These are phyloP conservation scores for Grus americana DNA, from an alignment of 2,113 vertebrate species.

Conservation along the genomic window DNA sequence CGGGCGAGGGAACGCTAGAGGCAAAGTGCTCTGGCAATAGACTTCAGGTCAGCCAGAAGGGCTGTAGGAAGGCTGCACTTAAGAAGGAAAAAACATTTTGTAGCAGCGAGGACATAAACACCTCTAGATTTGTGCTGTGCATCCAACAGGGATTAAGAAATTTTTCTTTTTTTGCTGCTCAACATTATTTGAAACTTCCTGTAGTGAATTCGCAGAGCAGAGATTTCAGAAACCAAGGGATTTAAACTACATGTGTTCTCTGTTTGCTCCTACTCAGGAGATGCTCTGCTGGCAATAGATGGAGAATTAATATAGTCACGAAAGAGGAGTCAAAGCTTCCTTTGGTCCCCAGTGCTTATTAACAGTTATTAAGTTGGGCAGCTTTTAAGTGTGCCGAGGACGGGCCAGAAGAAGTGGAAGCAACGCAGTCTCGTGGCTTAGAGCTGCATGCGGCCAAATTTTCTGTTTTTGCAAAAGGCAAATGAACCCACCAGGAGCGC, in stretches of 20 bases:
- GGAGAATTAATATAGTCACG: neutral
- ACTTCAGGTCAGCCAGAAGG: neutral
- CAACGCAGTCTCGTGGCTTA: neutral
- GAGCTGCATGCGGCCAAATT: neutral
- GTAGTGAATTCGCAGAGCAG: neutral
- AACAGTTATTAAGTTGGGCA: slow-evolving; percentile 17
- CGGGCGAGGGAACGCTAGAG: neutral
- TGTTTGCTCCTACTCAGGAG: neutral
- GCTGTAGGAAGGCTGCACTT: neutral
- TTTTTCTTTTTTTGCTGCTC: neutral
- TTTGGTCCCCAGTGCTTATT: slow-evolving; percentile 30
- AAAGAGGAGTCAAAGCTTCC: slow-evolving; percentile 27
- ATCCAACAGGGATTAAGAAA: neutral
- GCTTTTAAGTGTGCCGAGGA: slow-evolving; percentile 11
- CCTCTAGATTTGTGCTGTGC: neutral
- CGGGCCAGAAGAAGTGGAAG: neutral
- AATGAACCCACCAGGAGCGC: slow-evolving; percentile 4
- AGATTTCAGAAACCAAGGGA: neutral
- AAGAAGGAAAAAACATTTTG: neutral
- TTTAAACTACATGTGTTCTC: neutral
- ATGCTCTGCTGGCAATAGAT: neutral
- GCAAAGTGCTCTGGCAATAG: neutral
- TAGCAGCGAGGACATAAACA: neutral
- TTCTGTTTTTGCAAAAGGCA: slow-evolving; percentile 29
- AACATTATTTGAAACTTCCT: neutral